Percentiles rank a stretch among this genome's conserved stretches.
These are phyloP conservation scores for Bombus waltoni DNA, from an alignment of 1,140 invertebrate species.

Conservation along the genomic window DNA sequence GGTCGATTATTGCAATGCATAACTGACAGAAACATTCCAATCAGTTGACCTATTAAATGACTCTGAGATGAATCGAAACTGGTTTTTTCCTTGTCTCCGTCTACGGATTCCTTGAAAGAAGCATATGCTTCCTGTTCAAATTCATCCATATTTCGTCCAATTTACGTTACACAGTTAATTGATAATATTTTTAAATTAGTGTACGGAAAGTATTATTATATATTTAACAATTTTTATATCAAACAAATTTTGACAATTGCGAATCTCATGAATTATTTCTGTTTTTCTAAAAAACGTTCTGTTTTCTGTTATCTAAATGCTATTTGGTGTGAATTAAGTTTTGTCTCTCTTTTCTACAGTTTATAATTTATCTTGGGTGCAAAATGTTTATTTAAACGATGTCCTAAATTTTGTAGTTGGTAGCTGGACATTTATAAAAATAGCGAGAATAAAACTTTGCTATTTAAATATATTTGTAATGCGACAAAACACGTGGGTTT, in stretches of 20 bases:
- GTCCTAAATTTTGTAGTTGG: no score
- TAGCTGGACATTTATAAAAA: not conserved
- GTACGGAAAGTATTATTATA: not conserved
- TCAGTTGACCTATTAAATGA: conserved; percentile 67
- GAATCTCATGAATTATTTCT: not conserved
- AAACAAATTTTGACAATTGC: not conserved
- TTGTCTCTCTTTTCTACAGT: no score
- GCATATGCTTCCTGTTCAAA: not conserved
- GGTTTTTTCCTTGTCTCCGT: conserved; percentile 63
- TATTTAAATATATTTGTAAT: not conserved
- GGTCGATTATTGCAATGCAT: not conserved
- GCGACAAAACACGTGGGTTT: not conserved
- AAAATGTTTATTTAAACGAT: no score
- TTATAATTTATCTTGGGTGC: no score
- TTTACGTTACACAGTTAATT: not conserved
- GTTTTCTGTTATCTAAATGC: not conserved
- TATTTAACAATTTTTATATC: not conserved
- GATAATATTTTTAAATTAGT: not conserved
- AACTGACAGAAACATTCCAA: not conserved
- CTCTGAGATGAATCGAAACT: conserved; percentile 64
- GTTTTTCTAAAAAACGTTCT: no score
- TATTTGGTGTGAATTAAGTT: no score
- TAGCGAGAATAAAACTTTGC: not conserved
- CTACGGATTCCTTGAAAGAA: not conserved
- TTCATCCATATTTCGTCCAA: no score